These are phyloP conservation scores for Heteromyza rotundicornis DNA, from an alignment of 2,888 invertebrate genomes.

Conservation along the genomic window DNA sequence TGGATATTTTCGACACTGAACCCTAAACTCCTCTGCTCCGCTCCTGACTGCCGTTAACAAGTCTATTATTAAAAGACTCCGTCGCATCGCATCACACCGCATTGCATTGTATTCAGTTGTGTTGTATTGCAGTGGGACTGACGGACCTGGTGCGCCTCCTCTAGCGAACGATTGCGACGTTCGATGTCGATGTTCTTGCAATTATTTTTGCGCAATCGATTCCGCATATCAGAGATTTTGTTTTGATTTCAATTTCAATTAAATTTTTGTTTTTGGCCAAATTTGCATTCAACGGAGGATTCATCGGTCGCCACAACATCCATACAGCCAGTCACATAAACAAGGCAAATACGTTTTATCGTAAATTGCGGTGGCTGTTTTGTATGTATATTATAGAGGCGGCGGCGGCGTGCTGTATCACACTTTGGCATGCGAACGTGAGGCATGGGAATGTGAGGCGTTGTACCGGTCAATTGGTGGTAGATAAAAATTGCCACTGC, in stretches of 20 bases:
- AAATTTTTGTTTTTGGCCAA: slow-evolving; percentile 29
- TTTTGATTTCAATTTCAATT: slow-evolving; percentile 50
- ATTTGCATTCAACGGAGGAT: slow-evolving; percentile 22
- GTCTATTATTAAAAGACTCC: neutral
- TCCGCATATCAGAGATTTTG: slow-evolving; percentile 55
- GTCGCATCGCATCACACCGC: neutral
- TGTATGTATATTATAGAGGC: no score
- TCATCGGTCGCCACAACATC: neutral
- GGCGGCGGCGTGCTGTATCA: no score
- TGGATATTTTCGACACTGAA: no score
- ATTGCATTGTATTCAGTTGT: no score
- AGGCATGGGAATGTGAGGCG: no score
- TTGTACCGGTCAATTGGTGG: no score
- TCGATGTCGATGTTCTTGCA: slow-evolving; percentile 48
- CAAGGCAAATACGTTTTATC: no score
- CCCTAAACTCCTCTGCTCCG: neutral
- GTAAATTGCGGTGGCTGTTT: no score
- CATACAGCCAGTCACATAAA: no score
- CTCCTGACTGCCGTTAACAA: neutral
- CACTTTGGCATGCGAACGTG: neutral
- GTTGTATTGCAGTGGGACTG: neutral
- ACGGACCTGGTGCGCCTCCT: neutral
- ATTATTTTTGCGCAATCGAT: slow-evolving; percentile 50
- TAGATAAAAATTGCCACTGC: no score
- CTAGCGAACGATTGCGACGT: neutral